Base-by-base conservation (phyloP, 2,113 vertebrate genomes). In the Mirounga angustirostris region DNA sequence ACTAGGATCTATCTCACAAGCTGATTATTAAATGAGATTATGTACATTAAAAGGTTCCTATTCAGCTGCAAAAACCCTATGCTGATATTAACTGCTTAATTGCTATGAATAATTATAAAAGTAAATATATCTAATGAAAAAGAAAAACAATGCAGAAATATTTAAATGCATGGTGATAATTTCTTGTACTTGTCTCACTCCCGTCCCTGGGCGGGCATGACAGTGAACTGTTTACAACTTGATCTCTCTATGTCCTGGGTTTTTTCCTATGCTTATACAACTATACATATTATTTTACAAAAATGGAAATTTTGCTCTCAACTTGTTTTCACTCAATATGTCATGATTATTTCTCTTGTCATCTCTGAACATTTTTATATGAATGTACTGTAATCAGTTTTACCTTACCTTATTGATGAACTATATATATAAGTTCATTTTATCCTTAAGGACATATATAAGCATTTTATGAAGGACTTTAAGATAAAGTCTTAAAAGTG, bases 401-500 rank as follows among this genome's bases (percentile, higher is more conserved):
- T 14, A 71, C 67, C 43, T 79, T 26, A 50, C 19, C 21, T 22
- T 85, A 58, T 30, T 91, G n/a, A 76, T 76, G 24, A 33, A 54
- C 52, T 67, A 65, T 1, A 78, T 81, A 40, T 74, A 30, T 79
- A n/a, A 7, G 59, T 73, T 21, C 63, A 67, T 69, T 74, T 52
- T 63, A 56, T 9, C n/a, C 79, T 58, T 46, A 52, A 73, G 22
- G 71, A 16, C 18, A 86, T 76, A 7, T 22, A 40, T 83, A 84
- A 79, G 50, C 76, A 36, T 83, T 94, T 89, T 67, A 95, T 56
- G 13, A 95, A 71, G 33, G 22, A 40, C 93, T 89, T 81, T 61
- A 95, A 96, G 61, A 91, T 56, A 61, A 76, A 91, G 26, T 43
- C 30, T 33, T 69, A 63, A 93, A 96, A 92, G 43, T 56, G 9